A percentile compares a stretch with the other conserved stretches of the same genome.
phyloP scores from a whole-genome alignment of 2,113 vertebrate genomes.

The Caranx melampygus region DNA sequence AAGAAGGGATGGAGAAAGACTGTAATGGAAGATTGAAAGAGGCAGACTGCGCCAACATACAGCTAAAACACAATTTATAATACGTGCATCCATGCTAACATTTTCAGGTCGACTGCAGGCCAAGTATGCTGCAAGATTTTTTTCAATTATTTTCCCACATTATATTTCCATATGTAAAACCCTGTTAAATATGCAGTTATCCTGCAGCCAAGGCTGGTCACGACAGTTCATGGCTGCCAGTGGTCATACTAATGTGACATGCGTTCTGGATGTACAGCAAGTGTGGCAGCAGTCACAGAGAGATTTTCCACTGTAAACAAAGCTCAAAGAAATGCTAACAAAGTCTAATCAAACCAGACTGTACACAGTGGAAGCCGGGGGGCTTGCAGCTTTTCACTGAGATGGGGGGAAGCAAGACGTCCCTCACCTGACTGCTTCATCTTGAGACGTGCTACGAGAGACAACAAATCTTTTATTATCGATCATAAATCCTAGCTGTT shows the following conservation, averaged over 20 bases:
- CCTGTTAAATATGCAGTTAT: neutral
- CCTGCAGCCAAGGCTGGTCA: constrained; percentile 3
- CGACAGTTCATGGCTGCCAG: constrained; percentile 4
- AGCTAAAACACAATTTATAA: constrained; percentile 16
- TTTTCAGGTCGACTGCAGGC: neutral
- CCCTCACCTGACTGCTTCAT: neutral
- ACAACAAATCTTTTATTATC: neutral
- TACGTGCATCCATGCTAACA: neutral
- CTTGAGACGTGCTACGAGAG: neutral
- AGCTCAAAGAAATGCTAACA: neutral
- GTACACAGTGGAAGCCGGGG: neutral
- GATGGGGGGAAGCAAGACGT: neutral
- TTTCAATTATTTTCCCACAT: neutral
- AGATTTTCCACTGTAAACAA: neutral
- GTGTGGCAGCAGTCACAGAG: neutral
- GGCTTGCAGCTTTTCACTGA: constrained; percentile 5
- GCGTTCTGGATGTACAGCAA: constrained; percentile 32
- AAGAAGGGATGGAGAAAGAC: no score
- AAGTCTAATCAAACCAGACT: neutral
- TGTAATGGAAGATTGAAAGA: no score
- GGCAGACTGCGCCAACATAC: neutral
- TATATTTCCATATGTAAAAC: neutral
- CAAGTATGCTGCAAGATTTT: neutral
- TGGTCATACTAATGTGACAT: constrained; percentile 34
- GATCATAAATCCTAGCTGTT: neutral